Conservation (phyloP, 2,113 vertebrate genomes). For the Callithrix jacchus region DNA sequence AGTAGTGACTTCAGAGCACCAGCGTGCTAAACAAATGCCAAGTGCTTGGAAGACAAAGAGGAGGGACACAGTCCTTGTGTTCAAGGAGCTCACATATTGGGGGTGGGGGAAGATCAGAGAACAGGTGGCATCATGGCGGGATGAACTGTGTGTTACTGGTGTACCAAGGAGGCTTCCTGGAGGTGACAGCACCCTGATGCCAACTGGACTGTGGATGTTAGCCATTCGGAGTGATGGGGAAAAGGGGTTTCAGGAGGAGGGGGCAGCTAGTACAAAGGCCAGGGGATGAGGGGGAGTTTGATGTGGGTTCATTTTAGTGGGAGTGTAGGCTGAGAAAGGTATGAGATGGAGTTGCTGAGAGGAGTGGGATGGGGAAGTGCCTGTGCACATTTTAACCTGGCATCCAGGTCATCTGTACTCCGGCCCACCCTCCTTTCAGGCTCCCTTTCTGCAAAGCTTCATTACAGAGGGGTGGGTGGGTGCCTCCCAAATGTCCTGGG, state of each 20-base stretch:
- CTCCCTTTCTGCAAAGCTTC: neutral
- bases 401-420: neutral
- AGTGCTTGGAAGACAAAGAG: neutral
- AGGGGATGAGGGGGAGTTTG: neutral
- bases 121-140: neutral
- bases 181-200: neutral
- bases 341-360: neutral
- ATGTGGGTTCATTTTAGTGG: neutral
- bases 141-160: neutral
- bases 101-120: neutral
- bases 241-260: neutral
- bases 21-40: neutral
- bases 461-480: neutral
- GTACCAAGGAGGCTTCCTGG: neutral
- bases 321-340: neutral
- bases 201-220: neutral
- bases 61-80: neutral
- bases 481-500: neutral
- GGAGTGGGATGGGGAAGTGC: fast-evolving
- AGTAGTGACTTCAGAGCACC: neutral
- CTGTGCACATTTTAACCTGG: neutral
- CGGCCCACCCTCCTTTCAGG: neutral
- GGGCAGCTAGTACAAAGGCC: neutral
- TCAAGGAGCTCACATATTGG: neutral
- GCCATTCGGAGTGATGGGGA: neutral